Evolutionary conservation across 2,888 invertebrate species (phyloP), one percentile per base, ranked within the genome.

Genomic region (Trichogramma dendrolimi): DNA sequence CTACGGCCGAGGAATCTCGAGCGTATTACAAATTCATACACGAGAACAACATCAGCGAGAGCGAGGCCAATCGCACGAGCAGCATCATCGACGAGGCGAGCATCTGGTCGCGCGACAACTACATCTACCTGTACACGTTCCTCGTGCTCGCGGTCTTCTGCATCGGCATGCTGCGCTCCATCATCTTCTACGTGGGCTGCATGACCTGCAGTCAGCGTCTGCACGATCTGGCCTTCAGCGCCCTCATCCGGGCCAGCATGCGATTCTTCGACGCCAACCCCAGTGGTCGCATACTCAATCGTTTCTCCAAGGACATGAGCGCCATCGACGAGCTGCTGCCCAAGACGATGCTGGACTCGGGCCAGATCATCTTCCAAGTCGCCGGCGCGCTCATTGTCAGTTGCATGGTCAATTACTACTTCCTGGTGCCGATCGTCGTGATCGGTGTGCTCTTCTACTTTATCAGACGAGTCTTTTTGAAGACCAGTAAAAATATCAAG

Each of bases 261-360:
- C 75, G 83, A 61, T 94, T 94, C 78, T 94, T 93, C 74, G 92
- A 94, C 71, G 87, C 86, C 0, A 94, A 94, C 77, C 91, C 93
- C 4, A 85, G 87, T 69, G 89, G 90, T 46, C 83, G 89, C 56
- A 90, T 94, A 66, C 81, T 94, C 54, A 90, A 90, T 74, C 81
- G 93, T 67, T 92, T 94, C 72, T 88, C 92, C 1, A 92, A 92
- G 75, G 93, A 93, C 72, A 85, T 92, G 72, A 91, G 91, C 1
- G 84, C 87, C 0, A 86, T 92, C 73, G 91, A 91, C 70, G 91
- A 91, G 71, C 76, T 87, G 44, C 75, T 91, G 6, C 89, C 90
- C 0, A 85, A 87, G 64, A 84, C 84, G 41, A 79, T 85, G 52
- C 75, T 89, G 56, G 88, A 89, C 72, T 83, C 87, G 0, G 76